A percentile compares a stretch with the other conserved stretches of the same genome.
Evolutionary conservation across 2,113 vertebrate species (phyloP).

Genomic region (Tapirus terrestris): DNA sequence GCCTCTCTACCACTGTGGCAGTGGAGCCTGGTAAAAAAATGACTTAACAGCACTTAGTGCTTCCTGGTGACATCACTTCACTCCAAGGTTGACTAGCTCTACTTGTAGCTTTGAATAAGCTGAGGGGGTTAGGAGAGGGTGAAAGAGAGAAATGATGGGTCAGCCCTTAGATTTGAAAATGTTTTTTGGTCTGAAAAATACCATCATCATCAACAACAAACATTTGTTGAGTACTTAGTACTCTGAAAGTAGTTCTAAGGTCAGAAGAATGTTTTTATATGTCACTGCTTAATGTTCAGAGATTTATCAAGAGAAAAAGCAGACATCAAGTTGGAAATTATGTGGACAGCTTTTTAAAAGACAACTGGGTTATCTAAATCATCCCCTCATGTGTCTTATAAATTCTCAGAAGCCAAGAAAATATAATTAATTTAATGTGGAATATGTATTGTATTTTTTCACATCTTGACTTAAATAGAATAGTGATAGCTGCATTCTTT

Average conservation of each 20-base stretch:
- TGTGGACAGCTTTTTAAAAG: slow-evolving; percentile 50
- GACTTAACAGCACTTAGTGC: slow-evolving; percentile 12
- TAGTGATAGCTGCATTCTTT: background rate
- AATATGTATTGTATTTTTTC: background rate
- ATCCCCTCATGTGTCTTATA: background rate
- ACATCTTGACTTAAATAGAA: background rate
- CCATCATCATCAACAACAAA: slow-evolving; percentile 50
- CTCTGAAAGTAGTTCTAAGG: slow-evolving; percentile 51
- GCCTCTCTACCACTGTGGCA: background rate
- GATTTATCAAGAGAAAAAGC: slow-evolving; percentile 63
- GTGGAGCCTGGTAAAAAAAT: background rate
- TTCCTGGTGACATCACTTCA: slow-evolving; percentile 43
- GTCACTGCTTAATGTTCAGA: slow-evolving; percentile 53
- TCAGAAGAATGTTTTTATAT: slow-evolving; percentile 69
- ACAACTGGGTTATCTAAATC: slow-evolving; percentile 41
- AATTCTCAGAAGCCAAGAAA: slow-evolving; percentile 29
- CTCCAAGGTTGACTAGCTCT: slow-evolving; percentile 27
- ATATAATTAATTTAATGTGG: slow-evolving; percentile 37
- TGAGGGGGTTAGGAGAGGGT: background rate
- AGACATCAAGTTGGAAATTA: slow-evolving; percentile 41
- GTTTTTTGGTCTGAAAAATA: slow-evolving; percentile 52
- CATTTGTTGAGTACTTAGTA: slow-evolving; percentile 39
- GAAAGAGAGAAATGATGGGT: slow-evolving; percentile 26
- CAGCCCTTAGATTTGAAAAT: slow-evolving; percentile 41
- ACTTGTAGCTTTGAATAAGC: slow-evolving; percentile 60